Evolutionary conservation across 2,797 vertebrate species (phyloP).

Genomic region (Pangasius djambal): DNA sequence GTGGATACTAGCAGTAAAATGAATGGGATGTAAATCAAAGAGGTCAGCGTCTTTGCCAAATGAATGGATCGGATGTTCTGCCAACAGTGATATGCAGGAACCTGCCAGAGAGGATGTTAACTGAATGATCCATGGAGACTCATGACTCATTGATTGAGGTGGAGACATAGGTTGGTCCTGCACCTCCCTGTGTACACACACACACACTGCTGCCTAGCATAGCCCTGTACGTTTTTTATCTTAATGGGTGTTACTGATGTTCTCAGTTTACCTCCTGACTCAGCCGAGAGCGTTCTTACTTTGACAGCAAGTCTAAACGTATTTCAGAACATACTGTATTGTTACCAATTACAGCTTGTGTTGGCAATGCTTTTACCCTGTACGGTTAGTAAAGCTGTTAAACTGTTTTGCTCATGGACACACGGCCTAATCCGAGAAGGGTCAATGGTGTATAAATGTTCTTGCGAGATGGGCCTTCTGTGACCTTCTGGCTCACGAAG

Average conservation of each 20-base stretch:
- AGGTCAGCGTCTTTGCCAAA: not conserved
- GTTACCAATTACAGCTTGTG: not conserved
- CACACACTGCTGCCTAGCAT: not conserved
- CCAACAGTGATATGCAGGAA: constrained; percentile 51
- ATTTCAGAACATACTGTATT: constrained; percentile 16
- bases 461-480: not conserved
- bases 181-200: constrained; percentile 24
- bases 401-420: not conserved
- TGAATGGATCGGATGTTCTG: constrained; percentile 33
- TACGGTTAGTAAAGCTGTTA: not conserved
- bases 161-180: constrained; percentile 6
- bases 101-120: constrained; percentile 43
- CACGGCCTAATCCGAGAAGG: not conserved
- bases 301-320: not conserved
- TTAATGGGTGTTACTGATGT: constrained; percentile 36
- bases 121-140: constrained; percentile 53
- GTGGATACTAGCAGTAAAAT: not conserved
- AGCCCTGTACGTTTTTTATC: not conserved
- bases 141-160: constrained; percentile 66
- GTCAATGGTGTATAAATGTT: not conserved
- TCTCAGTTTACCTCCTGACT: constrained; percentile 18
- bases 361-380: not conserved
- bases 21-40: constrained; percentile 16
- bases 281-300: constrained; percentile 7
- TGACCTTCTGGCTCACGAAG: not conserved